phyloP scores from a whole-genome alignment of 1,140 invertebrate species.

The Bilobella aurantiaca region DNA sequence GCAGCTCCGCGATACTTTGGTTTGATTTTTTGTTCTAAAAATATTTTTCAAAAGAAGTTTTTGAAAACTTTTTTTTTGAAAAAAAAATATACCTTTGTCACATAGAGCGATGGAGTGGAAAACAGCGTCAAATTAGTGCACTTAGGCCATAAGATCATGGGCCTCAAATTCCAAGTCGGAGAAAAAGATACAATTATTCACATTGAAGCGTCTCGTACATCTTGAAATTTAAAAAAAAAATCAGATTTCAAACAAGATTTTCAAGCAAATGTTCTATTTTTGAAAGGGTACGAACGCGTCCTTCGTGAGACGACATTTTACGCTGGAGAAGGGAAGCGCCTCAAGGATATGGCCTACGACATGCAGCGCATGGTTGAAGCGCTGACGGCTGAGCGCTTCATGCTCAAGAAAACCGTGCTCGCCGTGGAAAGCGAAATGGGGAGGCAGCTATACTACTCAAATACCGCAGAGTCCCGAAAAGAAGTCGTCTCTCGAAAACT shows the following conservation, averaged over 20 bases:
- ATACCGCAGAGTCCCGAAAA: constrained; percentile 13
- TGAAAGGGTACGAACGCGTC: constrained; percentile 13
- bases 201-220: constrained; percentile 9
- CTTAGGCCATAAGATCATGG: constrained; percentile 7
- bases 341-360: constrained; percentile 20
- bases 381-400: constrained; percentile 21
- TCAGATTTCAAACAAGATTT: background rate
- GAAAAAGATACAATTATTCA: constrained; percentile 13
- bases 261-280: background rate
- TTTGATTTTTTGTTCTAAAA: too few relatives aligned
- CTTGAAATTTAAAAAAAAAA: too few relatives aligned
- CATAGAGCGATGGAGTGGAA: constrained; percentile 1
- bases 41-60: too few relatives aligned
- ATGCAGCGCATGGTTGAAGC: constrained; percentile 11
- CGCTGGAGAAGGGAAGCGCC: constrained; percentile 10
- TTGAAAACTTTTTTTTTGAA: too few relatives aligned
- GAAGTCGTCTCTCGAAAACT: constrained; percentile 13
- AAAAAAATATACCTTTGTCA: too few relatives aligned
- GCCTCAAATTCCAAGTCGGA: constrained; percentile 7
- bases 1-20: constrained; percentile 17
- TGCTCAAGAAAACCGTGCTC: constrained; percentile 13
- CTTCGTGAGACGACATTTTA: constrained; percentile 22
- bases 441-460: constrained; percentile 20
- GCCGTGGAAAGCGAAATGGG: constrained; percentile 15
- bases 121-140: constrained; percentile 11